Evolutionary conservation across 1,140 invertebrate genomes (phyloP), one percentile per base, ranked within the genome.

Genomic region (Drosophila novamexicana): DNA sequence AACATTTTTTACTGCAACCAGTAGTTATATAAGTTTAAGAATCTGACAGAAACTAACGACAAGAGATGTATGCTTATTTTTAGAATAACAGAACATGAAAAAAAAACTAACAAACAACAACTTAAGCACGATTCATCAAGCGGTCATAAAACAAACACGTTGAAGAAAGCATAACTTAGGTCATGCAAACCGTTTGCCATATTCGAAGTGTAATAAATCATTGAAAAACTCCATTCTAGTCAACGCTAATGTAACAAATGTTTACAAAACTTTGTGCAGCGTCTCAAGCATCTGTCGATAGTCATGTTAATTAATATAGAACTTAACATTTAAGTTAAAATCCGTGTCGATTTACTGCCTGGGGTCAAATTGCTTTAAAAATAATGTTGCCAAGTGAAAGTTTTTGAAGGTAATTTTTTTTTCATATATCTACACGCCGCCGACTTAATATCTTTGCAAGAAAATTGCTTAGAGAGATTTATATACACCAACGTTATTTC

Each of bases 171-270:
- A 14, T 32, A 52, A 34, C 12, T 34, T 52, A 14, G 22, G 7
- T 7, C 32, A 32, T 32, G 14, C 34, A 39, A 34, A 2, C 9
- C 12, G 14, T 14, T 57, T 29, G 39, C 57, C 57, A 36, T 59
- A 59, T 47, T 36, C 36, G 32, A 18, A 18, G 7, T 47, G 29
- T 36, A n/a, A 59, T 59, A 47, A 59, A 47, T 59, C 14, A 47
- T 22, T 34, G 6, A 18, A 1, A 12, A 36, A 18, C 6, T 36
- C 32, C 44, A 59, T 47, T 59, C 18, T 59, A 7, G 56, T 50
- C 18, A 50, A 29, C 22, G 22, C 4, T 3, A 29, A 29, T 29
- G 22, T 29, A 29, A 29, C 22, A 29, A 29, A 29, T 29, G 9
- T 50, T 7, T 12, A n/a, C 6, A 50, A 32, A 50, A n/a, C n/a